These are phyloP conservation scores for Leptopilina clavipes DNA, from an alignment of 1,140 invertebrate species.

Conservation along the genomic window DNA sequence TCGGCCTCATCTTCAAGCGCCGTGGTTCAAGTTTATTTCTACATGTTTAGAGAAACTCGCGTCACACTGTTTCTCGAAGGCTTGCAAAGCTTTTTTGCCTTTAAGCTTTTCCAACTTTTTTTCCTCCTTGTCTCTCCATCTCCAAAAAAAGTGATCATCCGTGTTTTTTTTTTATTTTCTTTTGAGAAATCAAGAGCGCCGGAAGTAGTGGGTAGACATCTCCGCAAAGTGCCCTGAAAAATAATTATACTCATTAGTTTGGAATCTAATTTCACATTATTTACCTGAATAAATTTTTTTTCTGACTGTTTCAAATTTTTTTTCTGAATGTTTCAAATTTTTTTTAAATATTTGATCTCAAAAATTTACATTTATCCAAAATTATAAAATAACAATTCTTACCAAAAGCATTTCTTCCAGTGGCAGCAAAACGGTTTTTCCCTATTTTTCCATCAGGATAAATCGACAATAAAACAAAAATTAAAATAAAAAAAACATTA, in stretches of 20 bases:
- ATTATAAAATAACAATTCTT: no score
- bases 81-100: slow-evolving; percentile 2
- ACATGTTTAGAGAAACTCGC: slow-evolving; percentile 40
- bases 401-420: no score
- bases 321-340: no score
- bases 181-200: neutral
- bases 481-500: no score
- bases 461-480: no score
- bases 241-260: neutral
- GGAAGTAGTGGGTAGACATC: slow-evolving; percentile 25
- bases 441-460: no score
- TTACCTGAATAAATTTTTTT: neutral
- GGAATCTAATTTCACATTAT: no score
- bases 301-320: no score
- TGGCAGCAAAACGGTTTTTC: no score
- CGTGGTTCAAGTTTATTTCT: slow-evolving; percentile 59
- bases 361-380: no score
- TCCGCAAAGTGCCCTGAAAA: neutral
- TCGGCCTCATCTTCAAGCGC: slow-evolving; percentile 51
- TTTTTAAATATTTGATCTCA: no score
- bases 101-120: slow-evolving; percentile 22
- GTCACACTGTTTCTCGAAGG: neutral
- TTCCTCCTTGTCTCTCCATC: neutral
- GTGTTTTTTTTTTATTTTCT: neutral
- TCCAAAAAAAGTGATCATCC: slow-evolving; percentile 15